Conservation (phyloP, 2,888 invertebrate species). For the Orchesellides sinensis region DNA sequence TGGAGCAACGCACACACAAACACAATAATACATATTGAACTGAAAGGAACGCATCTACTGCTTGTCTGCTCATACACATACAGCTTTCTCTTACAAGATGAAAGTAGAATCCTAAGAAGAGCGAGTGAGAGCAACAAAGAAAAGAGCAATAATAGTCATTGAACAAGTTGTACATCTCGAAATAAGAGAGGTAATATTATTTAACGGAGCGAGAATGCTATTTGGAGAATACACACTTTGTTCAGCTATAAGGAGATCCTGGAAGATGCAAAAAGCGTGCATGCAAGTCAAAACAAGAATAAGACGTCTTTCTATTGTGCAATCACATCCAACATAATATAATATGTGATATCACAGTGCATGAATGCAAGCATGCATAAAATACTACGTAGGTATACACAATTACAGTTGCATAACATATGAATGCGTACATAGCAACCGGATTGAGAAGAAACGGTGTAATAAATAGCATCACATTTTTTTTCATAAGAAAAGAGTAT, state of each 20-base stretch:
- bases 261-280: neutral
- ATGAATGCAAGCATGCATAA: too few relatives aligned
- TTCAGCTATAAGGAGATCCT: neutral
- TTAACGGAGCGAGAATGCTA: conserved; percentile 65
- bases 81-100: conserved; percentile 4
- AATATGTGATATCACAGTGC: too few relatives aligned
- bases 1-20: neutral
- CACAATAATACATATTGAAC: neutral
- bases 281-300: neutral
- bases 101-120: neutral
- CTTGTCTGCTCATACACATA: neutral
- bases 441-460: too few relatives aligned
- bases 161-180: conserved; percentile 6
- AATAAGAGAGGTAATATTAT: conserved; percentile 48
- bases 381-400: too few relatives aligned
- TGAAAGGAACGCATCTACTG: neutral
- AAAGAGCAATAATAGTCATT: conserved; percentile 44
- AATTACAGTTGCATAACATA: too few relatives aligned
- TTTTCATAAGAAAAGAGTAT: too few relatives aligned
- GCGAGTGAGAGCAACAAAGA: too few relatives aligned
- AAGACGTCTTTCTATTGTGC: too few relatives aligned
- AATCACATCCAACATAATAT: too few relatives aligned
- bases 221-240: neutral
- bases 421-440: too few relatives aligned
- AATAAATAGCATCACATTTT: too few relatives aligned